Conservation (phyloP, 2,797 vertebrate species). For the Odontamblyopus lacepedii region DNA sequence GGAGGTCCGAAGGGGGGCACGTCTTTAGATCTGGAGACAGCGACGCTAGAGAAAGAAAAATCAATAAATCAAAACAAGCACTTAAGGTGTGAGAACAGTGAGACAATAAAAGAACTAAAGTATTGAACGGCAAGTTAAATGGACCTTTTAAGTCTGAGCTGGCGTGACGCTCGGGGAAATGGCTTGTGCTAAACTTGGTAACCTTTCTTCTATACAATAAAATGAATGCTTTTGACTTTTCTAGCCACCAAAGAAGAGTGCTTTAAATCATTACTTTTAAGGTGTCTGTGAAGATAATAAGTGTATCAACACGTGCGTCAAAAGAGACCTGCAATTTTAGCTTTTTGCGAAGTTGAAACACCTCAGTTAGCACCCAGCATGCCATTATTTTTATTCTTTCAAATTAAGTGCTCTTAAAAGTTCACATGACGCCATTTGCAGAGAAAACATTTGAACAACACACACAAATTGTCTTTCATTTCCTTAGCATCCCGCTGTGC, state of each 20-base stretch:
- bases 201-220: slow-evolving; percentile 41
- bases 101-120: slow-evolving; percentile 7
- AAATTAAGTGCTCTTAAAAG: slow-evolving; percentile 55
- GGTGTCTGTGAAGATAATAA: slow-evolving; percentile 74
- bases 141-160: slow-evolving; percentile 37
- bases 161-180: slow-evolving; percentile 42
- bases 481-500: slow-evolving; percentile 16
- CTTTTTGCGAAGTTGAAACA: slow-evolving; percentile 57
- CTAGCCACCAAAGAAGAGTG: slow-evolving; percentile 47
- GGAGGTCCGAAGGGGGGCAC: slow-evolving; percentile 95
- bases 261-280: slow-evolving; percentile 67
- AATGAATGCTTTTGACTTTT: slow-evolving; percentile 47
- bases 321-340: slow-evolving; percentile 49
- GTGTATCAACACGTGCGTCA: slow-evolving; percentile 59
- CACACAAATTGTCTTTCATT: slow-evolving; percentile 39
- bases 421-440: slow-evolving; percentile 48
- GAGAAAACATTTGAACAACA: slow-evolving; percentile 51
- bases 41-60: slow-evolving; percentile 80
- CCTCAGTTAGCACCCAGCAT: slow-evolving; percentile 53
- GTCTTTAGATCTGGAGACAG: slow-evolving; percentile 96
- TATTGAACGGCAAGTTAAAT: slow-evolving; percentile 40
- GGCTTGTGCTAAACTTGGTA: slow-evolving; percentile 29
- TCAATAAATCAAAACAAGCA: slow-evolving; percentile 16
- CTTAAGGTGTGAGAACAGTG: slow-evolving; percentile 14
- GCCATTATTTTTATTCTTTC: slow-evolving; percentile 62